phyloP scores from a whole-genome alignment of 2,113 vertebrate genomes.

The Phycodurus eques region DNA sequence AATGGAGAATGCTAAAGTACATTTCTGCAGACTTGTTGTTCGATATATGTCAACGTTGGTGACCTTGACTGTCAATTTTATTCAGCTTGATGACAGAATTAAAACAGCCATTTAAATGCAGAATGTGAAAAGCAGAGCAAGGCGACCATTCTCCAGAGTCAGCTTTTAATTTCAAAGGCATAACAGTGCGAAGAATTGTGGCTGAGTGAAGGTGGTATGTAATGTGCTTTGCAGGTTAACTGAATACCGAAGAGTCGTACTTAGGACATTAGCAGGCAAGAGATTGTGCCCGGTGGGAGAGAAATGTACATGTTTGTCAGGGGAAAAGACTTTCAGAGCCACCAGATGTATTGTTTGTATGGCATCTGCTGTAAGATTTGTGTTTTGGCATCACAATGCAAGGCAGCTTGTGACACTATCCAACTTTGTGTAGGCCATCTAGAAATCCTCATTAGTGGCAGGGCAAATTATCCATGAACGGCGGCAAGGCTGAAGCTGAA shows the following conservation, averaged over 20 bases:
- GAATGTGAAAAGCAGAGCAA: not conserved
- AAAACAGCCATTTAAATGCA: constrained; percentile 20
- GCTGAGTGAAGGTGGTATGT: not conserved
- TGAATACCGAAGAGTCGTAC: not conserved
- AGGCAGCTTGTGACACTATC: not conserved
- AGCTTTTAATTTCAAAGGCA: constrained; percentile 3
- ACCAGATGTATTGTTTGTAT: not conserved
- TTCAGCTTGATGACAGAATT: constrained; percentile 28
- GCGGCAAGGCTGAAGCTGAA: constrained; percentile 15
- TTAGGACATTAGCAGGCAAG: not conserved
- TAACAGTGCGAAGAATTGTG: not conserved
- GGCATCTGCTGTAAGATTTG: not conserved
- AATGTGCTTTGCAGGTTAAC: not conserved
- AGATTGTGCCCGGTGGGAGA: not conserved
- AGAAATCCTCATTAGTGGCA: constrained; percentile 1
- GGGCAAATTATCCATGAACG: constrained; percentile 8
- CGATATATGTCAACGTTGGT: constrained; percentile 1
- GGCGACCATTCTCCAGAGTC: constrained; percentile 2
- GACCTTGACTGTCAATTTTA: constrained; percentile 35
- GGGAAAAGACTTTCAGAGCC: not conserved
- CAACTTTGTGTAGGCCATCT: not conserved
- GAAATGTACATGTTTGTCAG: not conserved
- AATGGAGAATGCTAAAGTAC: not conserved
- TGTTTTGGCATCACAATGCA: not conserved
- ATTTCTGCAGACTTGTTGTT: not conserved